Percentiles rank a stretch among this genome's conserved stretches.
These are phyloP conservation scores for Pachypsylla venusta DNA, from an alignment of 1,140 invertebrate genomes.

Conservation along the genomic window DNA sequence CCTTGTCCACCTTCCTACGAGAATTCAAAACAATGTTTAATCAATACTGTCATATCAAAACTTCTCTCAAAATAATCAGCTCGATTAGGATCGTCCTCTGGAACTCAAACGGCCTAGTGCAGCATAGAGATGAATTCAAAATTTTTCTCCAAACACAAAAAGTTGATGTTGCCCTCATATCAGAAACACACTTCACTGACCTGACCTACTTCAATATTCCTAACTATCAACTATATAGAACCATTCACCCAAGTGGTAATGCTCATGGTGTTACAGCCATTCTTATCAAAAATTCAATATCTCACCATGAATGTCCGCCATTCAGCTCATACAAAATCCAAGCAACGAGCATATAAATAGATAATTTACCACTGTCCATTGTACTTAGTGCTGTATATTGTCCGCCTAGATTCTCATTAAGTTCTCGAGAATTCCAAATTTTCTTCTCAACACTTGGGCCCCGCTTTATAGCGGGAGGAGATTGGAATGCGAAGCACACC, in stretches of 20 bases:
- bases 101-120: constrained; percentile 20
- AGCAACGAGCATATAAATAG: constrained; percentile 7
- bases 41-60: constrained; percentile 7
- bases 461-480: constrained; percentile 24
- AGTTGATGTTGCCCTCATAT: constrained; percentile 20
- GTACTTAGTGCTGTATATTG: constrained; percentile 8
- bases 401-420: constrained; percentile 22
- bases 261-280: constrained; percentile 7
- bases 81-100: constrained; percentile 12
- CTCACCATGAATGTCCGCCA: neutral
- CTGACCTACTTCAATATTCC: constrained; percentile 18
- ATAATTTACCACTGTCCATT: neutral
- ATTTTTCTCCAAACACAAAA: constrained; percentile 17
- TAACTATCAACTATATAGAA: neutral
- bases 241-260: neutral
- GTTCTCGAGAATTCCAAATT: constrained; percentile 22
- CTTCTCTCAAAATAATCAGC: constrained; percentile 9
- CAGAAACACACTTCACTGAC: constrained; percentile 20
- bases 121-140: constrained; percentile 20
- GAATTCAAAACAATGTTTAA: constrained; percentile 7
- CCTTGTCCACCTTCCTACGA: neutral
- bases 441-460: constrained; percentile 27
- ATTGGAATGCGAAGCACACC: constrained; percentile 11
- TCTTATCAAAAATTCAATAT: neutral
- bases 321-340: constrained; percentile 5